Percentiles rank a stretch among this genome's conserved stretches.
phyloP scores from a whole-genome alignment of 2,888 invertebrate species.

The Metacarcinus magister region DNA sequence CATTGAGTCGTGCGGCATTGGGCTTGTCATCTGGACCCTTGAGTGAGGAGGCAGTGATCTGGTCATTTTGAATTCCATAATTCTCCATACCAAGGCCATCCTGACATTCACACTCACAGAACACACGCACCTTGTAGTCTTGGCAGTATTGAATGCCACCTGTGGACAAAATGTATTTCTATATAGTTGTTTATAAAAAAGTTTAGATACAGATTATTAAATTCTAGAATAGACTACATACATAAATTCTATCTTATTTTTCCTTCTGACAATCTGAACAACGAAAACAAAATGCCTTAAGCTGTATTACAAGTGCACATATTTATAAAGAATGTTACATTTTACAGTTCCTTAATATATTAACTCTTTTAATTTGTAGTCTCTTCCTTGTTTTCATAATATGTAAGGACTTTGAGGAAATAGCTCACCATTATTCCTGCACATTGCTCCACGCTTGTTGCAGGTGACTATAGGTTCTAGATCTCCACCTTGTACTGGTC shows the following conservation, averaged over 20 bases:
- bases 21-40: constrained; percentile 72
- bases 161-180: constrained; percentile 28
- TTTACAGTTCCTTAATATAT: no score
- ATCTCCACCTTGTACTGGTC: constrained; percentile 82
- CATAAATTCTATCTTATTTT: not conserved
- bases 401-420: not conserved
- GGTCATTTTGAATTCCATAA: constrained; percentile 82
- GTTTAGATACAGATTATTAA: not conserved
- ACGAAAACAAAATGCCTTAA: not conserved
- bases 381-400: not conserved
- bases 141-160: constrained; percentile 86
- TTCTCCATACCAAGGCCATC: constrained; percentile 83
- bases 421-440: constrained; percentile 83
- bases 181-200: not conserved
- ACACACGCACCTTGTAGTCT: constrained; percentile 93
- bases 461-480: constrained; percentile 73
- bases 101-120: constrained; percentile 87
- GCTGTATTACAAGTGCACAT: not conserved
- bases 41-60: constrained; percentile 78
- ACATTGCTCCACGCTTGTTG: constrained; percentile 81
- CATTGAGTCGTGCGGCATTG: constrained; percentile 83
- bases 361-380: not conserved
- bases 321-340: no score
- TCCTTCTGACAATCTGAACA: not conserved
- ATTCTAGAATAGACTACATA: not conserved